Percentiles rank a stretch among this genome's conserved stretches.
phyloP scores from a whole-genome alignment of 2,888 invertebrate genomes.

The Hipparchia sbordonii region DNA sequence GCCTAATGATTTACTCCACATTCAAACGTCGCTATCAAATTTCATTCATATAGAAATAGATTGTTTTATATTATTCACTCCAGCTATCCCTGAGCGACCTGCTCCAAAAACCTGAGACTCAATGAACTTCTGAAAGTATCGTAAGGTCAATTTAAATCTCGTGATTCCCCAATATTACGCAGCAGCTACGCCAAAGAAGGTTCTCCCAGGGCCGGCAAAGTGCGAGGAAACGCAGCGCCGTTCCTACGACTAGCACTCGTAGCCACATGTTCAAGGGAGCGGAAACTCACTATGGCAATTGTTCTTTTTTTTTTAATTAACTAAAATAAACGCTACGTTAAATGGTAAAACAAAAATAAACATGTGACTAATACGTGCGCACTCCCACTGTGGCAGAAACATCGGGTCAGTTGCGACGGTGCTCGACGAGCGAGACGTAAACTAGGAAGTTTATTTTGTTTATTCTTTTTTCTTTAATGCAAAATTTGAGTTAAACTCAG shows the following conservation, averaged over 20 bases:
- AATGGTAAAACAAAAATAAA: slow-evolving; percentile 58
- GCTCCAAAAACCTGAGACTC: background rate
- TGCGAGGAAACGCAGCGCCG: slow-evolving; percentile 73
- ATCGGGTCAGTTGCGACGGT: slow-evolving; percentile 3
- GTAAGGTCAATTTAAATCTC: slow-evolving; percentile 21
- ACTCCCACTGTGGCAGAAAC: slow-evolving; percentile 53
- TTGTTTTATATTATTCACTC: slow-evolving; percentile 14
- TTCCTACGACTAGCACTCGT: slow-evolving; percentile 63
- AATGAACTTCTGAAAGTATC: background rate
- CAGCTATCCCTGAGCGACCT: background rate
- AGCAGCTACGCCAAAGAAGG: slow-evolving; percentile 39
- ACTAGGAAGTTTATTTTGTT: slow-evolving; percentile 18
- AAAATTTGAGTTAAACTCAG: background rate
- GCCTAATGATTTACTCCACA: no score
- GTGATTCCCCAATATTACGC: slow-evolving; percentile 35
- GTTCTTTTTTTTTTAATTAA: slow-evolving; percentile 27
- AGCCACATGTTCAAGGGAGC: slow-evolving; percentile 81
- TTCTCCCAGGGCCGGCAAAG: slow-evolving; percentile 61
- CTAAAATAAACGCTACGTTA: slow-evolving; percentile 43
- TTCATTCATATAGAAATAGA: background rate
- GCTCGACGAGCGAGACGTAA: background rate
- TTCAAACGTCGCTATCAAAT: no score
- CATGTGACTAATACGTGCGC: slow-evolving; percentile 81
- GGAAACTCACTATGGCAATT: slow-evolving; percentile 43
- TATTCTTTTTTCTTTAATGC: slow-evolving; percentile 21